A percentile compares a stretch with the other conserved stretches of the same genome.
Conservation (phyloP, 30 jellyfish, hydroid and myxozoan species). For the Cassiopea xamachana region DNA sequence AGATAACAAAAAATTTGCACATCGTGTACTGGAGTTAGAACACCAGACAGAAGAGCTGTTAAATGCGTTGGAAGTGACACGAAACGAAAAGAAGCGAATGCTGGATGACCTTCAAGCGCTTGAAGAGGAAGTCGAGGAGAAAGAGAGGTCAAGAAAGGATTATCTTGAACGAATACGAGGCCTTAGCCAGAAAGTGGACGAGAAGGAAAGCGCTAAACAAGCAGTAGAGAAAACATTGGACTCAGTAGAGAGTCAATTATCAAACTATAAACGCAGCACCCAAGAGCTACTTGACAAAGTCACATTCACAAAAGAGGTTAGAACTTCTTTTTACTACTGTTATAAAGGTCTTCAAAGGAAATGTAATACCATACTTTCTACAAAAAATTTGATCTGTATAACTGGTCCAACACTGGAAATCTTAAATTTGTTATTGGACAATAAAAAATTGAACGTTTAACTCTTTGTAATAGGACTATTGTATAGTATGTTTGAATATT, state of each 20-base stretch:
- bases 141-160: conserved; percentile 17
- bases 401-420: too few species aligned
- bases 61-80: conserved; percentile 57
- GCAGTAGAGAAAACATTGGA: conserved; percentile 53
- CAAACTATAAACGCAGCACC: conserved; percentile 50
- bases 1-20: conserved; percentile 88
- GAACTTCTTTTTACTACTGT: background rate
- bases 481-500: too few species aligned
- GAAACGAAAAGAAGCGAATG: conserved; percentile 61
- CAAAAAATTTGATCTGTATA: too few species aligned
- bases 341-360: too few species aligned
- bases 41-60: conserved; percentile 70
- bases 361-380: too few species aligned
- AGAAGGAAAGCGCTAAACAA: conserved; percentile 57
- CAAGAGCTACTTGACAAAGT: conserved; percentile 70
- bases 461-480: too few species aligned
- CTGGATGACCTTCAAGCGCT: conserved; percentile 59
- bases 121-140: conserved; percentile 62
- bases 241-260: conserved; percentile 57
- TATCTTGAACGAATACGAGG: conserved; percentile 25
- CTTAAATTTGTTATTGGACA: too few species aligned
- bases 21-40: conserved; percentile 81
- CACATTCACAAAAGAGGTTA: conserved; percentile 60
- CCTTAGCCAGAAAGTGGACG: conserved; percentile 50
- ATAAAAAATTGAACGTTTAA: too few species aligned